Percentiles rank a stretch among this genome's conserved stretches.
These are phyloP conservation scores for Verasper variegatus DNA, from an alignment of 2,113 vertebrate species.

Conservation along the genomic window DNA sequence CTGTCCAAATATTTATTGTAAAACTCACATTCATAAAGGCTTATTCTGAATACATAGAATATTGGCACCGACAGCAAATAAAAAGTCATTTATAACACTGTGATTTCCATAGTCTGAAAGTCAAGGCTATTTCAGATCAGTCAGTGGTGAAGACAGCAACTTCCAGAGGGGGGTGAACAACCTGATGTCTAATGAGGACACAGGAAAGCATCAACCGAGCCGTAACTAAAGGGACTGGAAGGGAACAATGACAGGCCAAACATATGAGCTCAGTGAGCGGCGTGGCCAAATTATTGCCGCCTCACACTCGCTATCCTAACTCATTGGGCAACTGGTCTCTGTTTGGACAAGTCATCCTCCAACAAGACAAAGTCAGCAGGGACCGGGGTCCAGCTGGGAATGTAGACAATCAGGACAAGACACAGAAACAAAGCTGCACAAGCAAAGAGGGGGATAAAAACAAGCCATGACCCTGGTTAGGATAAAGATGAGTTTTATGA, in stretches of 20 bases:
- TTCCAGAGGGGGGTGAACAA: constrained; percentile 54
- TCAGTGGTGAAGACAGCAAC: constrained; percentile 33
- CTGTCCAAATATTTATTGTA: constrained; percentile 9
- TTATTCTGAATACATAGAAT: constrained; percentile 3
- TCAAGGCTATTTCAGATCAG: constrained; percentile 21
- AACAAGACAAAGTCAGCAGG: constrained; percentile 71
- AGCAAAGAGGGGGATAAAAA: constrained; percentile 50
- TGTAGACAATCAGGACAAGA: constrained; percentile 51
- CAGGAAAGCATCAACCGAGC: constrained; percentile 80
- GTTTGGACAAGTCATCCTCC: constrained; percentile 73
- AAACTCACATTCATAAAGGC: background rate
- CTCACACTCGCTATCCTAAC: constrained; percentile 64
- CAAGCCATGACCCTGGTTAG: constrained; percentile 7
- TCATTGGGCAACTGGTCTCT: constrained; percentile 53
- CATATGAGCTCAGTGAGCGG: constrained; percentile 83
- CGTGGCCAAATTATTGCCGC: constrained; percentile 63
- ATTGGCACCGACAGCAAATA: constrained; percentile 1
- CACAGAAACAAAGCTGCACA: constrained; percentile 65
- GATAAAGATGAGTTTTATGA: constrained; percentile 3
- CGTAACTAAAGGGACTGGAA: constrained; percentile 75
- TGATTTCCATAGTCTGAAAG: background rate
- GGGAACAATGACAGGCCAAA: constrained; percentile 82
- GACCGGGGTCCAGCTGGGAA: constrained; percentile 52
- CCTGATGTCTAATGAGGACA: constrained; percentile 65
- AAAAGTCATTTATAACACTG: background rate